Evolutionary conservation across 1,140 invertebrate species (phyloP).

Genomic region (Drosophila pseudoobscura): DNA sequence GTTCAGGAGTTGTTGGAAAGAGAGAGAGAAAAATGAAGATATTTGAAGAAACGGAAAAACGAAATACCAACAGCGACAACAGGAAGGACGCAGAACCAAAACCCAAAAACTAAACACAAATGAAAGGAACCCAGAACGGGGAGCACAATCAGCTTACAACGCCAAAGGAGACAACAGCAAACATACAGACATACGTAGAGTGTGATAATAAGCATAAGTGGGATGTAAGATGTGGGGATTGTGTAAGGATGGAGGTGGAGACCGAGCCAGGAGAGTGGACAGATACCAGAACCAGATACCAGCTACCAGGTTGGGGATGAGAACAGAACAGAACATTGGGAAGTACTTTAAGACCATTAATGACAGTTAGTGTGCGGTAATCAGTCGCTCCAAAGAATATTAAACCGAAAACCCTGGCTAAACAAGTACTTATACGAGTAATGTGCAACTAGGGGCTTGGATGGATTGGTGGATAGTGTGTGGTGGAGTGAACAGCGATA

Average conservation of each 20-base stretch:
- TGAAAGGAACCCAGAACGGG: slow-evolving; percentile 4
- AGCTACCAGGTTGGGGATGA: not conserved
- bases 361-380: slow-evolving; percentile 17
- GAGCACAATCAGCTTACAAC: slow-evolving; percentile 1
- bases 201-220: not conserved
- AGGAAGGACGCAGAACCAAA: slow-evolving; percentile 43
- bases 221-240: not conserved
- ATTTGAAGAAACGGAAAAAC: slow-evolving; percentile 73
- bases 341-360: slow-evolving; percentile 2
- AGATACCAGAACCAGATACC: slow-evolving; percentile 10
- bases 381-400: too few relatives aligned
- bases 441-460: not conserved
- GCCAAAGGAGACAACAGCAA: slow-evolving; percentile 3
- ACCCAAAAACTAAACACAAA: slow-evolving; percentile 13
- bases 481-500: not conserved
- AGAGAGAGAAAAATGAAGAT: slow-evolving; percentile 80
- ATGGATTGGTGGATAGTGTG: not conserved
- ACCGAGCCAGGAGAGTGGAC: not conserved
- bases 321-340: not conserved
- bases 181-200: slow-evolving; percentile 1
- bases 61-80: slow-evolving; percentile 70
- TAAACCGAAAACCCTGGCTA: too few relatives aligned
- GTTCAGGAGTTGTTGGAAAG: slow-evolving; percentile 50
- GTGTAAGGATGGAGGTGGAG: not conserved
- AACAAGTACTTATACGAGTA: too few relatives aligned